These are phyloP conservation scores for Hyalella azteca DNA, from an alignment of 2,888 invertebrate species.

Conservation along the genomic window DNA sequence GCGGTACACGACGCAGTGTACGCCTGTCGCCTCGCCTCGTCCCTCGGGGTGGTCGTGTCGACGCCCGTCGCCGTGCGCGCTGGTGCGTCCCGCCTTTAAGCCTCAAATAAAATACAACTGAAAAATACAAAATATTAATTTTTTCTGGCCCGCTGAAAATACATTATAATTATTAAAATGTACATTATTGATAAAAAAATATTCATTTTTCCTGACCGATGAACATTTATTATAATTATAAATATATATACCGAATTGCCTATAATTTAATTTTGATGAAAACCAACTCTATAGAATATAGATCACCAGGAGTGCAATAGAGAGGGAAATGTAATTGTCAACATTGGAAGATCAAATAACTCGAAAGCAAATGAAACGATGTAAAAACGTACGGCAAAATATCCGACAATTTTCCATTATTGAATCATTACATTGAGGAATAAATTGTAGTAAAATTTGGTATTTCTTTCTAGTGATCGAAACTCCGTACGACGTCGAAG, in stretches of 20 bases:
- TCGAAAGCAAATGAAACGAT: too few relatives aligned
- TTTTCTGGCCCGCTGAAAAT: not conserved
- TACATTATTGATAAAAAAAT: not conserved
- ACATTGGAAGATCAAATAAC: too few relatives aligned
- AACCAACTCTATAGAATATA: too few relatives aligned
- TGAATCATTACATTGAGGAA: too few relatives aligned
- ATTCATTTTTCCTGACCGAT: not conserved
- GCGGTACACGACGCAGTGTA: conserved; percentile 86
- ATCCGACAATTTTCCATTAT: too few relatives aligned
- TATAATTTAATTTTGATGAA: too few relatives aligned
- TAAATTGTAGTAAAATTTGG: too few relatives aligned
- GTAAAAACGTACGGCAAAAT: too few relatives aligned
- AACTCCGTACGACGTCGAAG: conserved; percentile 49
- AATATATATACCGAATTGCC: too few relatives aligned
- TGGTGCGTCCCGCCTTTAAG: conserved; percentile 69
- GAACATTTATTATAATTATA: too few relatives aligned
- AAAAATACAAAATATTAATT: not conserved
- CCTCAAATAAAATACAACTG: not conserved
- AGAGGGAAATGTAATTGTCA: too few relatives aligned
- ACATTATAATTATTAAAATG: not conserved
- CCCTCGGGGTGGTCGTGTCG: conserved; percentile 79
- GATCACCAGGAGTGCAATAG: too few relatives aligned
- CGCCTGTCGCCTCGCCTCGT: conserved; percentile 74
- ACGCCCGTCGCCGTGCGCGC: conserved; percentile 86
- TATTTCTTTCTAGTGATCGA: conserved; percentile 44